phyloP scores from a whole-genome alignment of 2,797 vertebrate species.

The Etheostoma nigrum region DNA sequence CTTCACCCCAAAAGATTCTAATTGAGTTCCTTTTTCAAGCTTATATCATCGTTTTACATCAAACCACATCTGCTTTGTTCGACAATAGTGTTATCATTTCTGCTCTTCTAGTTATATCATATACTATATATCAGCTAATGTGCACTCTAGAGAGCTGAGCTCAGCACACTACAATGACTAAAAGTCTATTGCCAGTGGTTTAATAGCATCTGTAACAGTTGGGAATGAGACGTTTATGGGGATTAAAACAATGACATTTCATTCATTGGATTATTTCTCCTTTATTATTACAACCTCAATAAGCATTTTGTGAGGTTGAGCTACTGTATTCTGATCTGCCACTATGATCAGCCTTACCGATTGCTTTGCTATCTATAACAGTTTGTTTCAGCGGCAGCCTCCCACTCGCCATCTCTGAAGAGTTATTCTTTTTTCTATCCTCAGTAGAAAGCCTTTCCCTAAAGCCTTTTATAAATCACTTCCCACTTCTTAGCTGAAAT shows the following conservation, averaged over 20 bases:
- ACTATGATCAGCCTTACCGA: slow-evolving; percentile 40
- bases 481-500: slow-evolving; percentile 77
- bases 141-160: background rate
- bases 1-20: too few relatives aligned
- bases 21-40: background rate
- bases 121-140: background rate
- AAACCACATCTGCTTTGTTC: background rate
- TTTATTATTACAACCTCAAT: slow-evolving; percentile 30
- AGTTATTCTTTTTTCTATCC: slow-evolving; percentile 74
- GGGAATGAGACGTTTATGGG: slow-evolving; percentile 2
- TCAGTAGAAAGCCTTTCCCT: slow-evolving; percentile 67
- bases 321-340: slow-evolving; percentile 30
- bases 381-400: slow-evolving; percentile 56
- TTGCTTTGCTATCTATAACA: slow-evolving; percentile 60
- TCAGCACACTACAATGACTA: background rate
- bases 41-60: background rate
- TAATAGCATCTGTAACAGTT: slow-evolving; percentile 26
- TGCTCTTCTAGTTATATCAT: background rate
- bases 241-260: slow-evolving; percentile 20
- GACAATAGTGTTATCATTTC: background rate
- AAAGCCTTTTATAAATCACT: slow-evolving; percentile 78
- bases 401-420: slow-evolving; percentile 61
- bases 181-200: slow-evolving; percentile 2
- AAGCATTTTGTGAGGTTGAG: slow-evolving; percentile 40
- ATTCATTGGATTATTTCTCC: slow-evolving; percentile 35